Conservation (phyloP, 2,888 invertebrate species). For the Esperia sulphurella region DNA sequence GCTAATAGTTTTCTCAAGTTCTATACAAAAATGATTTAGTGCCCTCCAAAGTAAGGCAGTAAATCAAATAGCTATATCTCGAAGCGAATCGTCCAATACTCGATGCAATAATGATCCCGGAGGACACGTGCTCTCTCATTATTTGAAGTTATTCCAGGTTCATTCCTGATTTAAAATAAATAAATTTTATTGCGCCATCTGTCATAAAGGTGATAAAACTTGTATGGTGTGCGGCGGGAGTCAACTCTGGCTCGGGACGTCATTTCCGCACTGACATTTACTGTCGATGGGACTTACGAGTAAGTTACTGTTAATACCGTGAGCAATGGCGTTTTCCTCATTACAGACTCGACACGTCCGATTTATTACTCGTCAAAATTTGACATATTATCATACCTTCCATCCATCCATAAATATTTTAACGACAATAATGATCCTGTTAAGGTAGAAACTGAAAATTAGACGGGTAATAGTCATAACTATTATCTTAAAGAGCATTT, state of each 20-base stretch:
- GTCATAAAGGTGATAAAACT: conserved; percentile 69
- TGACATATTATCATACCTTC: conserved; percentile 30
- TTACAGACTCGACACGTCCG: conserved; percentile 44
- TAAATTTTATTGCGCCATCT: conserved; percentile 74
- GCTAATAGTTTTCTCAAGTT: conserved; percentile 76
- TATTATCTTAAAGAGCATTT: no score
- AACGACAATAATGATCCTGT: conserved; percentile 7
- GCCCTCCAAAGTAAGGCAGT: conserved; percentile 69
- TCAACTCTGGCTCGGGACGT: conserved; percentile 38
- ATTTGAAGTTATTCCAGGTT: conserved; percentile 49
- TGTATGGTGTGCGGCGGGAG: conserved; percentile 54
- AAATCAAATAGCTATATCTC: conserved; percentile 70
- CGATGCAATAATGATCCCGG: conserved; percentile 50
- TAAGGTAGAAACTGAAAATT: background rate
- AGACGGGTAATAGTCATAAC: no score
- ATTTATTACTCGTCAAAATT: conserved; percentile 63
- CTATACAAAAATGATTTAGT: conserved; percentile 74
- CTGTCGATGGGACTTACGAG: conserved; percentile 46
- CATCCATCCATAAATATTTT: conserved; percentile 13
- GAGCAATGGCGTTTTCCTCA: conserved; percentile 54
- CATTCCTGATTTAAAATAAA: conserved; percentile 69
- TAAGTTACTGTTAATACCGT: conserved; percentile 57
- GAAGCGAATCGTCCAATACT: conserved; percentile 47
- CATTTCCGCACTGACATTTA: conserved; percentile 66
- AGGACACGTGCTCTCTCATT: conserved; percentile 73